Evolutionary conservation across 2,888 invertebrate species (phyloP), one percentile per base, ranked within the genome.

Genomic region (Timandra comae): DNA sequence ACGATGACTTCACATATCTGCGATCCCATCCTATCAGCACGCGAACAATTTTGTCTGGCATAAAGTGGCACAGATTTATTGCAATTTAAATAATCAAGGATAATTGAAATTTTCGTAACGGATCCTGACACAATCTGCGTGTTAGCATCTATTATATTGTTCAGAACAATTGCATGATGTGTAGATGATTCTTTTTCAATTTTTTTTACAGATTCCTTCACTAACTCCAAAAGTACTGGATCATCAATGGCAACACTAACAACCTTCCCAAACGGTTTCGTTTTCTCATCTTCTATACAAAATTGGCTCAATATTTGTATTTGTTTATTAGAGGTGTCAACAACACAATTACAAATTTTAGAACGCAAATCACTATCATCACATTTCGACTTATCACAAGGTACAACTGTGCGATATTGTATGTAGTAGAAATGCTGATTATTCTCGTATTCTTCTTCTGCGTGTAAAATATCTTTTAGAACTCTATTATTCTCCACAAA

Each of bases 281-380:
- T 56, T 29, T 53, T 53, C 10, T 53, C 39, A 30, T 72, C 77
- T 12, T 78, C 66, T 30, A 79, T 74, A 56, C 89, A 89, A 43
- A 84, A 81, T 3, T 79, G 78, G 41, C 77, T 84, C 3, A 87
- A 43, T 8, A 89, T 65, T 52, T 81, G 79, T 0, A 86, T 85
- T 25, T 54, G 57, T 19, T 67, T 61, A 25, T 78, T 66, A 1
- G 72, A 70, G 29, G 63, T 69, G 39, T 86, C 79, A 24, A 89
- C 66, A 34, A 87, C 69, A 9, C 88, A 78, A 49, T 87, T 87
- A 54, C 90, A 90, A 32, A 88, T 79, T 63, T 87, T 87, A 6
- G 62, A 63, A 5, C 66, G 46, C 22, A 58, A 51, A 12, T 75
- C 68, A 27, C 62, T 63, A 10, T 54, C 43, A 39, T 75, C 68